Conservation (phyloP, 2,113 vertebrate genomes). For the Chloroceryle aenea region DNA sequence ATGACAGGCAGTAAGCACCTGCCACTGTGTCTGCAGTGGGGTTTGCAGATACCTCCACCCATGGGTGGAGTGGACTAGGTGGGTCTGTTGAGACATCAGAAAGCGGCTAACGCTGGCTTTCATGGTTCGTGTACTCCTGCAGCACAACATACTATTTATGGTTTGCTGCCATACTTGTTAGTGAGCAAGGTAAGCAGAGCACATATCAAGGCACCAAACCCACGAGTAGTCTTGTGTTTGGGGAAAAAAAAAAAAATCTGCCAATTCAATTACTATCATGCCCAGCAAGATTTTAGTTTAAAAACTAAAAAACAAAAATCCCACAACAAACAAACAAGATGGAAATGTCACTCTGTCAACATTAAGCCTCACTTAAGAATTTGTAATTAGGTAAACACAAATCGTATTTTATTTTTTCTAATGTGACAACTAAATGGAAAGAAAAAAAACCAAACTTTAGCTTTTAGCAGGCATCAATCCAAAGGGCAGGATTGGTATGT, state of each 20-base stretch:
- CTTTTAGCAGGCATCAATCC: not conserved
- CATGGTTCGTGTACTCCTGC: not conserved
- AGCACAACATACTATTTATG: not conserved
- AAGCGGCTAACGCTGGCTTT: not conserved
- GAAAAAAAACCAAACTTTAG: not conserved
- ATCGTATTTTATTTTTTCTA: not conserved
- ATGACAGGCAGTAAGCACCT: not conserved
- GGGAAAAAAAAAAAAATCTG: not conserved
- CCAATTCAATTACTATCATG: not conserved
- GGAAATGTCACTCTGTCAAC: not conserved
- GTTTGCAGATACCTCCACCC: not conserved
- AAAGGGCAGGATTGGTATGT: not conserved
- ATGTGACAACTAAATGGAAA: not conserved
- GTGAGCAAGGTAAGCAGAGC: not conserved
- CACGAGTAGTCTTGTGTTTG: not conserved
- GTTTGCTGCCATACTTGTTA: not conserved
- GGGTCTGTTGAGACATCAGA: not conserved
- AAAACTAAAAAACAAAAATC: not conserved
- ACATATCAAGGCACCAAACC: not conserved
- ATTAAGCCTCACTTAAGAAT: not conserved
- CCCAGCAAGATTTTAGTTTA: not conserved
- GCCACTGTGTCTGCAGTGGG: not conserved
- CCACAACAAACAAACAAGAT: not conserved
- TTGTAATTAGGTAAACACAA: not conserved
- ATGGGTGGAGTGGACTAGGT: not conserved